phyloP scores from a whole-genome alignment of 2,113 vertebrate species.

The Cebidichthys violaceus region DNA sequence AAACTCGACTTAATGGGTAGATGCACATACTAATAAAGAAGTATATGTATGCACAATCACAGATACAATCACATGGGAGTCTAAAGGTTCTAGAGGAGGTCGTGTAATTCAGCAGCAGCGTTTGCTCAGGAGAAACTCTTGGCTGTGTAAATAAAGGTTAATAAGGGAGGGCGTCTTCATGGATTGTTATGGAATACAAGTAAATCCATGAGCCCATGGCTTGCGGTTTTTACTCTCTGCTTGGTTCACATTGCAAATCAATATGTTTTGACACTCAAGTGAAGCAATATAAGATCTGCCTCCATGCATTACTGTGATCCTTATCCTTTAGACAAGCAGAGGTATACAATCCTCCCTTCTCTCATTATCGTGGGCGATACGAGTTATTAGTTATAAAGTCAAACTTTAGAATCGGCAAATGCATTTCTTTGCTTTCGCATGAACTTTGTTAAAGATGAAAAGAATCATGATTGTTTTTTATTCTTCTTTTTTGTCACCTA shows the following conservation, averaged over 20 bases:
- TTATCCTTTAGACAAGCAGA: conserved; percentile 42
- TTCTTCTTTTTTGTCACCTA: conserved; percentile 23
- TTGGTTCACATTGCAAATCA: conserved; percentile 64
- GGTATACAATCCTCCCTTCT: conserved; percentile 12
- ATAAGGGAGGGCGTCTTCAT: conserved; percentile 35
- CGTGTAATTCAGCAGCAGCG: conserved; percentile 13
- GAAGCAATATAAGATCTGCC: conserved; percentile 57
- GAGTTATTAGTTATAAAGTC: conserved; percentile 4
- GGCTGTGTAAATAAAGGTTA: conserved; percentile 57
- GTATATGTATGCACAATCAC: neutral
- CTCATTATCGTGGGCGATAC: conserved; percentile 29
- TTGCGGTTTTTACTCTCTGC: conserved; percentile 57
- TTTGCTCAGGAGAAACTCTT: conserved; percentile 14
- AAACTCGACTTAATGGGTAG: neutral
- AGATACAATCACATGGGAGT: conserved; percentile 19
- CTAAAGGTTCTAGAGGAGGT: conserved; percentile 20
- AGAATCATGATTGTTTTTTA: neutral
- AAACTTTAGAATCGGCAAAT: neutral
- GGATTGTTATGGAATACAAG: conserved; percentile 49
- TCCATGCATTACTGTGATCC: conserved; percentile 38
- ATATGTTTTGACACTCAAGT: conserved; percentile 73
- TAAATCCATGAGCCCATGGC: conserved; percentile 55
- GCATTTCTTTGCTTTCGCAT: conserved; percentile 7
- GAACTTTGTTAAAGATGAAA: conserved; percentile 24
- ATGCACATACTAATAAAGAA: neutral